These are phyloP conservation scores for Globodera ellingtonae DNA, from an alignment of 1,140 invertebrate genomes.

Conservation along the genomic window DNA sequence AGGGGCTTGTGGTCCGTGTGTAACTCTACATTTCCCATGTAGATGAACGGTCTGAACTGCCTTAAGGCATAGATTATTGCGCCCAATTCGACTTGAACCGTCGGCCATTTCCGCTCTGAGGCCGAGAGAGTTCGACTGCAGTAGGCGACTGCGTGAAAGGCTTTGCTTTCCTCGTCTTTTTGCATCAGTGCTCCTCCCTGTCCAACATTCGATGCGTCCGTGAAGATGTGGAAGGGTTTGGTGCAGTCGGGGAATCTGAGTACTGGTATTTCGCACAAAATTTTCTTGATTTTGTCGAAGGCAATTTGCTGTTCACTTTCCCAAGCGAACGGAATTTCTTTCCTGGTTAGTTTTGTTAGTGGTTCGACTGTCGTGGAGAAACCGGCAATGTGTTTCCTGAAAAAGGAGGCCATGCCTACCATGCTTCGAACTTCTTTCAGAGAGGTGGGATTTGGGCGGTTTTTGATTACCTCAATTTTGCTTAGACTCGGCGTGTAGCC, in stretches of 20 bases:
- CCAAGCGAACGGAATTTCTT: slow-evolving; percentile 8
- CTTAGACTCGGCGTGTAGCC: slow-evolving; percentile 5
- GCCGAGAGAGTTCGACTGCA: no score
- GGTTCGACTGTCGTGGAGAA: slow-evolving; percentile 9
- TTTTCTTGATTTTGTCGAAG: not conserved
- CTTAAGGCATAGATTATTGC: no score
- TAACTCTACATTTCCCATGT: no score
- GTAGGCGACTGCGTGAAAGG: no score
- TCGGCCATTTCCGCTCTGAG: no score
- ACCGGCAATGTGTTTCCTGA: not conserved
- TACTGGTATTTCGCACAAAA: not conserved
- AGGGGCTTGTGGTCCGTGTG: no score
- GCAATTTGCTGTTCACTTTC: slow-evolving; percentile 11
- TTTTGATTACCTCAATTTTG: slow-evolving; percentile 5
- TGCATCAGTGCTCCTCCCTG: slow-evolving; percentile 23
- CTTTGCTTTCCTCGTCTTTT: slow-evolving; percentile 7
- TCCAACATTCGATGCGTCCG: slow-evolving; percentile 14
- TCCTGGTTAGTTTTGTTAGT: slow-evolving; percentile 13
- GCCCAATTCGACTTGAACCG: no score
- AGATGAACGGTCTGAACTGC: no score
- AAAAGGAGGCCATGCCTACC: slow-evolving; percentile 20
- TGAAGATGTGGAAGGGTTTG: slow-evolving; percentile 23
- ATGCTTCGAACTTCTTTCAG: slow-evolving; percentile 1
- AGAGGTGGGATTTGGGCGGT: not conserved
- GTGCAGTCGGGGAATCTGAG: slow-evolving; percentile 5